Evolutionary conservation across 2,888 invertebrate species (phyloP).

Genomic region (Drosophila affinis): DNA sequence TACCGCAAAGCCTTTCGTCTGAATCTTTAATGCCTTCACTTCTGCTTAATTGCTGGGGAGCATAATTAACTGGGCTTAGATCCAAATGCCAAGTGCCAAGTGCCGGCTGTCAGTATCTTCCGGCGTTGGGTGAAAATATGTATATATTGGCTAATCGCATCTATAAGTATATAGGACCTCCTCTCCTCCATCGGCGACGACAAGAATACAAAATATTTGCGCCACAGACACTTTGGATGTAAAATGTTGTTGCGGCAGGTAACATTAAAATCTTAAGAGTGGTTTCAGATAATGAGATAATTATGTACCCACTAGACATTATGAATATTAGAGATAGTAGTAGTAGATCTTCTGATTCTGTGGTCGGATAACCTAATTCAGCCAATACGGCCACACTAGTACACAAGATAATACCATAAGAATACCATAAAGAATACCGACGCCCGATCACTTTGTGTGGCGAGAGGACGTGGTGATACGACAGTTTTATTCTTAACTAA

Average conservation of each 20-base stretch:
- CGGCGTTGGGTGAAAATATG: neutral
- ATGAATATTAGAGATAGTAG: no score
- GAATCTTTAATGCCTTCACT: conserved; percentile 6
- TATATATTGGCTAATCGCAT: neutral
- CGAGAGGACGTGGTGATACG: no score
- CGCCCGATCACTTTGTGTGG: no score
- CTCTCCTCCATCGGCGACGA: no score
- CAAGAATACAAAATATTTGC: neutral
- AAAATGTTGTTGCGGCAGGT: neutral
- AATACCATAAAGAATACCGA: no score
- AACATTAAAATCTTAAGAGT: no score
- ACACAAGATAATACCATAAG: no score
- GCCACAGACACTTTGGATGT: neutral
- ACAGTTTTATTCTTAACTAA: neutral
- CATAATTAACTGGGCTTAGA: conserved; percentile 34
- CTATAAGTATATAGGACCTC: neutral
- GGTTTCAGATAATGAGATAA: no score
- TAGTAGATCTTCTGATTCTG: no score
- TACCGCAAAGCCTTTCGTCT: neutral
- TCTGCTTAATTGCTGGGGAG: conserved; percentile 28
- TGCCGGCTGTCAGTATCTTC: neutral
- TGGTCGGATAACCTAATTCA: no score
- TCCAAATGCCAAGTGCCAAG: neutral
- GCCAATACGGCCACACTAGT: no score
- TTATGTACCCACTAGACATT: no score